These are phyloP conservation scores for Polymixis flavicincta DNA, from an alignment of 2,888 invertebrate genomes.

Conservation along the genomic window DNA sequence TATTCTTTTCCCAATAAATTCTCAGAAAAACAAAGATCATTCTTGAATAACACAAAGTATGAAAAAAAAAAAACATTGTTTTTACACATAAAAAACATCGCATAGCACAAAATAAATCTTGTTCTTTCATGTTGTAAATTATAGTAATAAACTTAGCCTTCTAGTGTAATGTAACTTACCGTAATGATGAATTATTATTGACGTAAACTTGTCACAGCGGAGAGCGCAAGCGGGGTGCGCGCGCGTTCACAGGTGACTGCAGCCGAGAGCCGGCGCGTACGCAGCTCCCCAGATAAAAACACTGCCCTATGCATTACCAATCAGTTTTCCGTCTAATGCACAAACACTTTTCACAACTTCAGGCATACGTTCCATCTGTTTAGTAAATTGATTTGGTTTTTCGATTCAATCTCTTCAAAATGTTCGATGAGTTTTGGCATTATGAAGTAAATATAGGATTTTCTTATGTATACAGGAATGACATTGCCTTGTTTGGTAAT, in stretches of 20 bases:
- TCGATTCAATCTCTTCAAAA: background rate
- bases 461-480: background rate
- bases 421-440: background rate
- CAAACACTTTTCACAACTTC: constrained; percentile 28
- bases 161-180: constrained; percentile 44
- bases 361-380: constrained; percentile 12
- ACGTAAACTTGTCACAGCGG: constrained; percentile 38
- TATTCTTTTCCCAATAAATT: background rate
- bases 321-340: constrained; percentile 45
- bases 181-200: constrained; percentile 41
- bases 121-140: background rate
- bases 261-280: constrained; percentile 42
- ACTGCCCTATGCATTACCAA: constrained; percentile 41
- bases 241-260: constrained; percentile 71
- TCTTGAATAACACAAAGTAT: background rate
- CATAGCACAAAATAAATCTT: constrained; percentile 14
- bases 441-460: background rate
- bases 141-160: constrained; percentile 12
- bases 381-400: no score
- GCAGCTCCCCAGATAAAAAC: constrained; percentile 59
- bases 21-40: background rate
- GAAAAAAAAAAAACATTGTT: background rate
- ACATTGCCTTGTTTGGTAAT: background rate
- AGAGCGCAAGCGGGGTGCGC: constrained; percentile 59
- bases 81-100: constrained; percentile 10